A percentile compares a stretch with the other conserved stretches of the same genome.
phyloP scores from a whole-genome alignment of 2,113 vertebrate species.

The Rhabdornis inornatus region DNA sequence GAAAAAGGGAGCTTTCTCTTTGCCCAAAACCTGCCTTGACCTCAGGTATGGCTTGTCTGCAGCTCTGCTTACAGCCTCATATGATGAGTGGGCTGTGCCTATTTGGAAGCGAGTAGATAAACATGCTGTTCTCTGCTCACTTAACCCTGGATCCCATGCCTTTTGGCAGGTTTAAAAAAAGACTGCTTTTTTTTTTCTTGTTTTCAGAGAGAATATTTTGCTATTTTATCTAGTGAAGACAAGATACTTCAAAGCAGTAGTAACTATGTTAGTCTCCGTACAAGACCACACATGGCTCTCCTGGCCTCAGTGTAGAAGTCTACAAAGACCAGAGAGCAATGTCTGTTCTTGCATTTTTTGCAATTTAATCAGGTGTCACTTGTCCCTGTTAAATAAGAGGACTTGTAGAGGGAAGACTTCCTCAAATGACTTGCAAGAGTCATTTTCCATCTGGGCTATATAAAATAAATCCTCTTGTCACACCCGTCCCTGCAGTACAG shows the following conservation, averaged over 20 bases:
- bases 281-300: background rate
- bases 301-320: background rate
- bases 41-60: background rate
- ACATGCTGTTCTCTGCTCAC: background rate
- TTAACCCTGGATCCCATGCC: background rate
- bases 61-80: background rate
- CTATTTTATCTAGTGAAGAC: background rate
- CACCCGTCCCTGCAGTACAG: fast-evolving
- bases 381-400: background rate
- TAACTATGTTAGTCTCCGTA: background rate
- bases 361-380: background rate
- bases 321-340: background rate
- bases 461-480: background rate
- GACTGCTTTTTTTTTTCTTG: background rate
- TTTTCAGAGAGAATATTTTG: background rate
- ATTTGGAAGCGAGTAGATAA: background rate
- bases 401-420: background rate
- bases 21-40: background rate
- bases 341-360: background rate
- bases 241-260: background rate
- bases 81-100: background rate
- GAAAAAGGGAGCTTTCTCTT: background rate
- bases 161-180: background rate
- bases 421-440: background rate
- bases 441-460: fast-evolving